Percentiles rank a stretch among this genome's conserved stretches.
Conservation (phyloP, 2,888 invertebrate species). For the Torymus auratus region DNA sequence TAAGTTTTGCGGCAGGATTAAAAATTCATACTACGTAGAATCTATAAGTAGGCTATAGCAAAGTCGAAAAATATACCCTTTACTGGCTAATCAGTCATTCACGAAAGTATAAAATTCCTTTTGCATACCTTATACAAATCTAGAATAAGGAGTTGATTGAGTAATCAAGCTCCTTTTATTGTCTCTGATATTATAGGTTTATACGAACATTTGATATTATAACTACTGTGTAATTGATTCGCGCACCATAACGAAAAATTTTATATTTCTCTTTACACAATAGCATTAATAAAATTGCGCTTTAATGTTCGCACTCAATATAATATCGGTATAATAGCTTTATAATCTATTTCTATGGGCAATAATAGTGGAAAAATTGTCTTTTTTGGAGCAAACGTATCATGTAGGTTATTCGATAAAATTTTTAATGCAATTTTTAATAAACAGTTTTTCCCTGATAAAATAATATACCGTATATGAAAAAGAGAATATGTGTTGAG, state of each 20-base stretch:
- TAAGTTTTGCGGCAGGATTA: background rate
- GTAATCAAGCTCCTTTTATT: constrained; percentile 16
- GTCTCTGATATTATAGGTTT: constrained; percentile 31
- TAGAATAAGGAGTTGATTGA: constrained; percentile 25
- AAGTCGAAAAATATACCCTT: constrained; percentile 30
- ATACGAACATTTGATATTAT: constrained; percentile 14
- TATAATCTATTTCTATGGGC: background rate
- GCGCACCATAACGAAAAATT: background rate
- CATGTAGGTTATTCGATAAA: too few species aligned
- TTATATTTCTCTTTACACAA: background rate
- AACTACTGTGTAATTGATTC: constrained; percentile 16
- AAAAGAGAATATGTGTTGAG: background rate
- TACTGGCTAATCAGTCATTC: constrained; percentile 16
- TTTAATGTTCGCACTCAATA: constrained; percentile 15
- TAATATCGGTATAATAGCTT: constrained; percentile 9
- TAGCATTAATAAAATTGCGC: constrained; percentile 22
- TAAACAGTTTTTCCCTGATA: too few species aligned
- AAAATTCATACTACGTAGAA: constrained; percentile 25
- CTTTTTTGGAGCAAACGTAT: too few species aligned
- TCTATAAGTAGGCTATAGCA: constrained; percentile 32
- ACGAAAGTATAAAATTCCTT: constrained; percentile 12
- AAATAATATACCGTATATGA: too few species aligned
- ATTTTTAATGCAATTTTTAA: too few species aligned
- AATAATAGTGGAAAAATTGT: too few species aligned
- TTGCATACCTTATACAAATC: constrained; percentile 1